Conservation (phyloP, 2,113 vertebrate species). For the Herpailurus yagouaroundi region DNA sequence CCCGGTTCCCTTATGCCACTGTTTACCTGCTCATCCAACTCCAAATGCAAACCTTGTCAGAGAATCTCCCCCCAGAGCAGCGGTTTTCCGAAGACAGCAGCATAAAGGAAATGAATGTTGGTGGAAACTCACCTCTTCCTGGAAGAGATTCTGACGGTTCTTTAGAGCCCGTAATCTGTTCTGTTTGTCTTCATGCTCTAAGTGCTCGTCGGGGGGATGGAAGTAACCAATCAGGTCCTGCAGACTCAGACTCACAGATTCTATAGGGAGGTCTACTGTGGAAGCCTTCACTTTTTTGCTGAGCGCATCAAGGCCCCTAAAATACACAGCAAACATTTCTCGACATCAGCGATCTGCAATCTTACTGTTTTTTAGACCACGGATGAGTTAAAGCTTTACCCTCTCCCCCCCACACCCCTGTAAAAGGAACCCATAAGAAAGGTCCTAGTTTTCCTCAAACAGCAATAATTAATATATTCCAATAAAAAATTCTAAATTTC, state of each 20-base stretch:
- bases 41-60: neutral
- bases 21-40: neutral
- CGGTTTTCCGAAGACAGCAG: neutral
- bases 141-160: slow-evolving; percentile 98
- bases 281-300: slow-evolving; percentile 91
- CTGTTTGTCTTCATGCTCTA: slow-evolving; percentile 97
- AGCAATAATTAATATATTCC: neutral
- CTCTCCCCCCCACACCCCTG: neutral
- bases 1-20: no score
- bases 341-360: neutral
- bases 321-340: slow-evolving; percentile 50
- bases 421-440: neutral
- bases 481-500: neutral
- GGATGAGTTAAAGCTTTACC: neutral
- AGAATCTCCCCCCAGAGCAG: neutral
- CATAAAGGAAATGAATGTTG: fast-evolving
- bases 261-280: slow-evolving; percentile 91
- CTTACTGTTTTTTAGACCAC: fast-evolving
- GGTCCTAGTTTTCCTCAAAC: neutral
- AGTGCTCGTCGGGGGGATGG: slow-evolving; percentile 94
- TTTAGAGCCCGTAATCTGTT: slow-evolving; percentile 95
- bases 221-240: slow-evolving; percentile 97
- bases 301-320: slow-evolving; percentile 93
- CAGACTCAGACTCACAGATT: slow-evolving; percentile 94
- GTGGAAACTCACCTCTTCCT: slow-evolving; percentile 92